Base-by-base conservation (phyloP, 2,797 vertebrate species). In the Sandelia bainsii region DNA sequence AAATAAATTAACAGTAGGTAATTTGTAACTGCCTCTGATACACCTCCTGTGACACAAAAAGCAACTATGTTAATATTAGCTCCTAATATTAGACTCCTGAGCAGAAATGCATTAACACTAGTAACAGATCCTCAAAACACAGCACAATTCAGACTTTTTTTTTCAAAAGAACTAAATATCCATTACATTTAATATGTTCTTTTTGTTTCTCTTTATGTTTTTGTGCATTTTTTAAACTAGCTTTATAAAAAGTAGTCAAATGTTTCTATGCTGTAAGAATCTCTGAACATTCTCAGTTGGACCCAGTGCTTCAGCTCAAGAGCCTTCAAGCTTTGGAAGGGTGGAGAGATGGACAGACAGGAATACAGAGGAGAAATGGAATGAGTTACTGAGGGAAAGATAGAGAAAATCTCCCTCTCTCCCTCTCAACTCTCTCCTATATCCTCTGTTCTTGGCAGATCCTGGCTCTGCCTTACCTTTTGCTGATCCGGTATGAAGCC, bases 401-500 rank as follows among this genome's bases (percentile, higher is more conserved):
- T 52, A 40, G 34, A 61, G 16, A 40, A 32, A 46, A 23, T 34
- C 53, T 69, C 60, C 8, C 62, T 72, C 69, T 37, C 69, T 72
- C 68, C 70, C 34, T 48, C 32, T 62, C 51, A 39, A 22, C 62
- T 74, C 46, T 66, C 32, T 61, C 51, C 45, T 53, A 3, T 45
- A 29, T 12, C 54, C 64, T 42, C 54, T 13, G 20, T 52, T 77
- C 14, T 13, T 34, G 49, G 45, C 12, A 19, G 51, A 66, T 70
- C 65, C 79, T 49, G 57, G 32, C 75, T 60, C n/a, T 14, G 32
- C 89, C 96, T 98, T 98, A 99, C 98, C 98, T 99, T 95, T 99
- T 99, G 95, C 98, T 99, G 97, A 99, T 98, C 94, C 98, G 96
- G 96, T 99, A 99, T 87, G 96, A 80, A 92, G 98, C 98, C 59